phyloP scores from a whole-genome alignment of 2,797 vertebrate genomes.

The Cyclopterus lumpus region DNA sequence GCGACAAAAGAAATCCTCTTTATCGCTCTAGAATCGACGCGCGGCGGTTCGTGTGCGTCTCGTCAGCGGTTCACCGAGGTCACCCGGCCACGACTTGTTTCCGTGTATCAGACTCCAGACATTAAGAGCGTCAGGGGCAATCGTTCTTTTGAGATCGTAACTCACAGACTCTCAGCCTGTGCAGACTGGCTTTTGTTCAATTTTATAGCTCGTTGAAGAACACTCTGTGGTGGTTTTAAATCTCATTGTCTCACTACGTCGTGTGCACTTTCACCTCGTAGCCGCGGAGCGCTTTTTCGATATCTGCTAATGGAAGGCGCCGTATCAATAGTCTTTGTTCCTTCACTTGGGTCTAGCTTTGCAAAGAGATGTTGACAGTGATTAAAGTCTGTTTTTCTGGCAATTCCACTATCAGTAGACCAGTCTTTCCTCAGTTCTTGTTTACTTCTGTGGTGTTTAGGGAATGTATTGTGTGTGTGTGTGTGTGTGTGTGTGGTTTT shows the following conservation, averaged over 20 bases:
- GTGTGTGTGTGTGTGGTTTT: background rate
- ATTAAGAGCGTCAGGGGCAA: slow-evolving; percentile 36
- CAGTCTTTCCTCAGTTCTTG: background rate
- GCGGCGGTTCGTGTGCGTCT: background rate
- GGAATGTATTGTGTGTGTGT: background rate
- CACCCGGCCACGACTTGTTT: slow-evolving; percentile 16
- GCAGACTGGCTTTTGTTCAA: background rate
- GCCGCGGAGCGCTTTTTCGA: background rate
- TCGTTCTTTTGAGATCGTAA: slow-evolving; percentile 9
- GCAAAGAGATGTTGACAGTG: background rate
- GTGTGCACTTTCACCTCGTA: background rate
- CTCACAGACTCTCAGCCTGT: slow-evolving; percentile 10
- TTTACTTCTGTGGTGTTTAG: slow-evolving; percentile 5
- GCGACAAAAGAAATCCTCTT: background rate
- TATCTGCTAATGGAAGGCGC: background rate
- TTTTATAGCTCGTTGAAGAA: background rate
- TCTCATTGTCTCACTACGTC: background rate
- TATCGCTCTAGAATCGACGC: background rate
- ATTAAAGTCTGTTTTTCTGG: background rate
- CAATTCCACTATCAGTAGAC: background rate
- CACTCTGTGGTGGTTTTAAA: background rate
- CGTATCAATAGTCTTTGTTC: background rate
- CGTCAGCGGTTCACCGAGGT: slow-evolving; percentile 10
- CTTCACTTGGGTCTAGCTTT: background rate
- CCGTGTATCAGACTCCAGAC: slow-evolving; percentile 12